Evolutionary conservation across 1,140 invertebrate genomes (phyloP), one percentile per base, ranked within the genome.

Genomic region (Psix sp.): DNA sequence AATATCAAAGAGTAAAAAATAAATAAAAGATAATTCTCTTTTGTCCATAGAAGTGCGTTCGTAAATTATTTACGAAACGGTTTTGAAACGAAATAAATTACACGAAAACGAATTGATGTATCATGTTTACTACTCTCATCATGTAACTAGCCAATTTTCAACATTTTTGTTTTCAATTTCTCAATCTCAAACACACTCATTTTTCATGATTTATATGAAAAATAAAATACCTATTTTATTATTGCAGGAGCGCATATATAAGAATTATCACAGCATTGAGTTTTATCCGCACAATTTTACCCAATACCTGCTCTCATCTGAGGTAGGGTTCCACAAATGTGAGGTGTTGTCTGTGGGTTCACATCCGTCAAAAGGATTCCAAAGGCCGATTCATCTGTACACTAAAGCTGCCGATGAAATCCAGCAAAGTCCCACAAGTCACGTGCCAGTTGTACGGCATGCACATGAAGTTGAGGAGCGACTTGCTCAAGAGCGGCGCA

Each of bases 271-370:
- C 70, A 91, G 87, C 17, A 97, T 98, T 46, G 91, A 95, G 77
- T 91, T 99, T 74, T 93, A 92, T 67, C 97, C 97, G 0, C 91
- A 95, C 40, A 93, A 94, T 68, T 98, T 98, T 81, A 93, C 93
- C 5, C 93, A 97, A 56, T 98, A 95, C 86, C 88, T 99, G 15
- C 85, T 98, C 0, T 95, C 94, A n/a, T 87, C 91, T 0, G 95
- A 96, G 80, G 94, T 98, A 13, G 96, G 96, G 2, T 98, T 98
- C 84, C 91, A 90, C 68, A 94, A 94, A 76, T 96, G 94, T 81
- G 94, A 95, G 77, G 91, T 94, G 0, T 82, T 98, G 15, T 94
- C 93, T 7, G 93, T 94, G 18, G 95, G 95, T 5, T 89, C 92
- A 21, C 94, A 98, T 84, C 91, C 92, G 46, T 92, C 92, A 31